Base-by-base conservation (phyloP, 1,140 invertebrate species). In the Heliconius hewitsoni region DNA sequence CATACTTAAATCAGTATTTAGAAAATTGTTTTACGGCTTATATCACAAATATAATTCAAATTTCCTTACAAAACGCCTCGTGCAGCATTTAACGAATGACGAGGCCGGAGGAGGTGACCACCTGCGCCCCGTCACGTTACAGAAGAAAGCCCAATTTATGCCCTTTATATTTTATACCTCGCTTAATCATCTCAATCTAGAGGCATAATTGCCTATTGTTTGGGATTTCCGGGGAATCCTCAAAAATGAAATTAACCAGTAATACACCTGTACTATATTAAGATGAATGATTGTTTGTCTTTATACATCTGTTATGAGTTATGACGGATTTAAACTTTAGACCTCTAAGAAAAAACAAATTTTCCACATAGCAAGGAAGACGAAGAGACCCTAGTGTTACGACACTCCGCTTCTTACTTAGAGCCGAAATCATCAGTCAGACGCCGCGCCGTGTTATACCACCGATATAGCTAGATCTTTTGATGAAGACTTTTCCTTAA, bases 181-280 rank as follows among this genome's bases (percentile, higher is more conserved):
- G 79, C 76, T 82, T 80, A 80, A 80, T 81, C 80, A 77, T 72
- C 50, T 50, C 52, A 80, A 79, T 80, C 72, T 30, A 76, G 55
- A 46, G 34, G 60, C 52, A 46, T 79, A 79, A 81, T 81, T 79
- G 76, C 79, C 80, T 77, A 79, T 83, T 79, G 71, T 78, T 83
- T 60, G 77, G 74, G 73, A 72, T 76, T 77, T 78, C 73, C 55
- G 42, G 46, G 19, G 73, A 72, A 72, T 66, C 16, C 37, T 66
- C n/a, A 79, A 82, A 78, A 82, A 73, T 81, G 19, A 76, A 81
- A 81, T 82, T 76, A 74, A 79, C 55, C 60, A 81, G 79, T 79
- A 71, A 73, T 77, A 70, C 60, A 66, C 60, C 60, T 66, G 60
- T 8, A 66, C 27, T 30, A 4, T 4, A 4, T 66, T 13, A 16